Conservation (phyloP, 1,140 invertebrate genomes). For the Acyrthosiphon pisum region DNA sequence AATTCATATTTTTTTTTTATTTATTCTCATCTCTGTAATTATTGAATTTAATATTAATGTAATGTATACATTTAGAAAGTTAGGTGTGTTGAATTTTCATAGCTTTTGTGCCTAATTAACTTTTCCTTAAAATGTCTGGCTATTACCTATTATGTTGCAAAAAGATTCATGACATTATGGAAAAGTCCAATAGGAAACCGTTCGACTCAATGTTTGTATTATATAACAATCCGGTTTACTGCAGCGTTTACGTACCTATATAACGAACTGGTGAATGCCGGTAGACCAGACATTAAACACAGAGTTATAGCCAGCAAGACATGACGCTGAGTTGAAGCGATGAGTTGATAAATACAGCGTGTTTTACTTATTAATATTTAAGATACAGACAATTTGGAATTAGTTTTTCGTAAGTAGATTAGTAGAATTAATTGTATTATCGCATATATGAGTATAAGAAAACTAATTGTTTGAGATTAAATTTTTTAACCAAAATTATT, state of each 20-base stretch:
- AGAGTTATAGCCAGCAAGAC: background rate
- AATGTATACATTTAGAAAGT: background rate
- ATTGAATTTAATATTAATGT: background rate
- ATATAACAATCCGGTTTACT: conserved; percentile 15
- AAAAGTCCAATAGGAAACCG: background rate
- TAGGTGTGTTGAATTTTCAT: background rate
- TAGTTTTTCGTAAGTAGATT: background rate
- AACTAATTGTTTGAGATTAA: background rate
- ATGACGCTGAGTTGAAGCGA: background rate
- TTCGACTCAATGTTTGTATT: background rate
- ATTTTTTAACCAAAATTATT: background rate
- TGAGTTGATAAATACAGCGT: background rate
- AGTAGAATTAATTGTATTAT: background rate
- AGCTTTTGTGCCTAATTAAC: background rate
- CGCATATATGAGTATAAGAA: background rate
- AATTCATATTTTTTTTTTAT: background rate
- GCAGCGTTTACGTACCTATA: background rate
- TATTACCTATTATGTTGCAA: background rate
- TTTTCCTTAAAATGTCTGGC: background rate
- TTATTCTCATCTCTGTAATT: background rate
- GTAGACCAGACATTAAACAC: background rate
- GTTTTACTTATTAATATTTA: background rate
- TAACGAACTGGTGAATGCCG: background rate
- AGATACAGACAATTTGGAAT: background rate
- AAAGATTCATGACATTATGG: background rate